A percentile compares a stretch with the other conserved stretches of the same genome.
Evolutionary conservation across 2,888 invertebrate genomes (phyloP).

Genomic region (Poecilobothrus nobilitatus): DNA sequence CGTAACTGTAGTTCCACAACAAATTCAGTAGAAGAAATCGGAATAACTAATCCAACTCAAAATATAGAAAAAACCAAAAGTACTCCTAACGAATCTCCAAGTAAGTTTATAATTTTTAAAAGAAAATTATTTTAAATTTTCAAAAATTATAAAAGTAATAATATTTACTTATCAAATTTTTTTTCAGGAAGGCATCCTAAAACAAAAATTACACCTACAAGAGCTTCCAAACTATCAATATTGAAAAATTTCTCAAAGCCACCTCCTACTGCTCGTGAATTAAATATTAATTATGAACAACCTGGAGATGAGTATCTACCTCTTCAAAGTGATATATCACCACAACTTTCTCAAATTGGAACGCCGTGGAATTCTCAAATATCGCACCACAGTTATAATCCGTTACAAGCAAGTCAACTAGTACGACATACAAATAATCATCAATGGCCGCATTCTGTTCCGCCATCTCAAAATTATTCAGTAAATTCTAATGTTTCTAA

Average conservation of each 20-base stretch:
- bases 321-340: background rate
- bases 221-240: background rate
- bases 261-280: background rate
- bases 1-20: background rate
- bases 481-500: background rate
- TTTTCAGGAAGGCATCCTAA: background rate
- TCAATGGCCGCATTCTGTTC: background rate
- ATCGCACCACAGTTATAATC: background rate
- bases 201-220: background rate
- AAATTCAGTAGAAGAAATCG: background rate
- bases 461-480: background rate
- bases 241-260: background rate
- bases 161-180: too few species aligned
- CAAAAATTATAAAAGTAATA: too few species aligned
- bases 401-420: background rate
- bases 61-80: background rate
- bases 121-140: too few species aligned
- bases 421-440: background rate
- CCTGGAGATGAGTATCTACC: background rate
- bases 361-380: background rate
- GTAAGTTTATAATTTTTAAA: background rate
- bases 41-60: background rate
- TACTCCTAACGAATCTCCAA: background rate
- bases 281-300: background rate
- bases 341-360: background rate